Base-by-base conservation (phyloP, 2,888 invertebrate species). In the Muschampia plurimacula region DNA sequence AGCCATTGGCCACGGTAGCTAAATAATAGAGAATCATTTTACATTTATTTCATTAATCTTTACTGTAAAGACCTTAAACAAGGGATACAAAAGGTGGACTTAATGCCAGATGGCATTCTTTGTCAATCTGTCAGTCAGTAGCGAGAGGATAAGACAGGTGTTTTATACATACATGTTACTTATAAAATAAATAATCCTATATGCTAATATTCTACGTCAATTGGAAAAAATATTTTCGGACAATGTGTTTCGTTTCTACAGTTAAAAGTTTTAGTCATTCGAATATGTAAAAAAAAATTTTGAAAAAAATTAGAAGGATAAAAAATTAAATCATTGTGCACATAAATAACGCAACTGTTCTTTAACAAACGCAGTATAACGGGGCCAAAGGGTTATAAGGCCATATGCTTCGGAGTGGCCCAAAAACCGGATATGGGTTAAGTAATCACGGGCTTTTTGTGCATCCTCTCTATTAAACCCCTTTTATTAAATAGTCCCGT, bases 351-450 rank as follows among this genome's bases (percentile, higher is more conserved):
- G 90, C 92, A 93, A 93, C 93, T 92, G 93, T 89, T 89, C 82
- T 84, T 83, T 82, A 85, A 84, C 84, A 86, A 91, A 85, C 81
- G 83, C 77, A 78, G 77, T 80, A 85, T 92, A 93, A 93, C 93
- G 92, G 93, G 93, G 93, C 92, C 89, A 93, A 94, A 93, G 94
- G 94, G 94, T 94, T 94, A 92, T 80, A 84, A 76, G 86, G 85
- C 88, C 92, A 93, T 91, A 91, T 92, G 93, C 82, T 80, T 76
- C 80, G 63, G 74, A 75, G 75, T 78, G 82, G 80, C 85, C 86
- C 83, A 82, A 85, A 83, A 83, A 84, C 86, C 91, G 93, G 94
- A 93, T 93, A 92, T 91, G 90, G 94, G 93, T 93, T 93, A 93
- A 91, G 83, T 91, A 93, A 94, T 93, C 93, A 92, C 87, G 89